Base-by-base conservation (phyloP, 2,888 invertebrate species). In the Agrotis segetum region DNA sequence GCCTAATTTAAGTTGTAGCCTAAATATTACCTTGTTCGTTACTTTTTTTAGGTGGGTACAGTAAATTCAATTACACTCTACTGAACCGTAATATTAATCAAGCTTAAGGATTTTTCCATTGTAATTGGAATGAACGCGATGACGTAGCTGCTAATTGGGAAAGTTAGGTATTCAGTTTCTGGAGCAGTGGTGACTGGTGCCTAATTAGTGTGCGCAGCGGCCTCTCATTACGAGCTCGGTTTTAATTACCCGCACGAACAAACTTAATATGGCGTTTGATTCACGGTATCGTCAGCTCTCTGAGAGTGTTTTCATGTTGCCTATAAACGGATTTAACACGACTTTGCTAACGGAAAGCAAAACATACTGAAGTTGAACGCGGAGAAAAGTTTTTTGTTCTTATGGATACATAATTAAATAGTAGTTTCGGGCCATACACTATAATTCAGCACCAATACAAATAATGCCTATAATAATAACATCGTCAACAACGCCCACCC, bases 201-300 rank as follows among this genome's bases (percentile, higher is more conserved):
- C 92, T 93, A 93, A 94, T 94, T 93, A 94, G 93, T 87, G 89
- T 89, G 88, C 88, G 87, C 89, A 87, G 82, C 85, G 88, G 89
- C 84, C 90, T 91, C 92, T 92, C 90, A 92, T 93, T 93, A 92
- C 91, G 83, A 77, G 87, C 86, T 87, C 87, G 84, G 85, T 87
- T 92, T 89, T 93, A 94, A 94, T 94, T 94, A 93, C 91, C 89
- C 89, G 88, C 88, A 90, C 89, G 88, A 91, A 90, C 87, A 89
- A 91, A 90, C 88, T 89, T 89, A 88, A 86, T 87, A 87, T 85
- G 84, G 85, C 83, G 81, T 87, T 89, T 88, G 87, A 89, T 88
- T 89, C 84, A 78, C 84, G 77, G 82, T 82, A 85, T 85, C 81
- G 76, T 84, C 74, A 58, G 70, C 61, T 74, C 66, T 71, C 66